Percentiles rank a stretch among this genome's conserved stretches.
These are phyloP conservation scores for Gastracanthus pulcherrimus DNA, from an alignment of 2,888 invertebrate species.

Conservation along the genomic window DNA sequence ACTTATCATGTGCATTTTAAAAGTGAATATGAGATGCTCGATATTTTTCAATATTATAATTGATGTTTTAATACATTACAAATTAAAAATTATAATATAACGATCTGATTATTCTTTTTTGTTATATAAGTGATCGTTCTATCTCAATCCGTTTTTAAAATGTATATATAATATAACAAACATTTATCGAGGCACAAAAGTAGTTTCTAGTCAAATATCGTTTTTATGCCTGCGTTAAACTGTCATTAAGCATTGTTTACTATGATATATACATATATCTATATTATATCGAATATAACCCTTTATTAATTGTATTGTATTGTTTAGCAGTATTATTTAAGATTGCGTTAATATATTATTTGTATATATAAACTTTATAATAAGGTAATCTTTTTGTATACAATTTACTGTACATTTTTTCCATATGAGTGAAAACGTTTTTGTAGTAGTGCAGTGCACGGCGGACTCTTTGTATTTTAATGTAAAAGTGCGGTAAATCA, in stretches of 20 bases:
- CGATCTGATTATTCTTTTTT: neutral
- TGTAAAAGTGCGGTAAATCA: slow-evolving; percentile 34
- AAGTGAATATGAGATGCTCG: neutral
- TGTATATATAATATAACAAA: neutral
- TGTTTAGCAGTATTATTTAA: slow-evolving; percentile 65
- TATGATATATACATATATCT: neutral
- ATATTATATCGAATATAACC: slow-evolving; percentile 8
- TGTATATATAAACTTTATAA: slow-evolving; percentile 62
- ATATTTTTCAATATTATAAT: neutral
- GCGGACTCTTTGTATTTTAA: slow-evolving; percentile 23
- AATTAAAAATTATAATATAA: neutral
- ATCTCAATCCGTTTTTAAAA: neutral
- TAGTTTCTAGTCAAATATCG: slow-evolving; percentile 69
- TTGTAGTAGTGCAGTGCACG: neutral
- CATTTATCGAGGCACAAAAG: slow-evolving; percentile 56
- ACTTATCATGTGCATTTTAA: neutral
- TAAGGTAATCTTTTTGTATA: slow-evolving; percentile 63
- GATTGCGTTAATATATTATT: slow-evolving; percentile 61
- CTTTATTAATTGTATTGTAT: slow-evolving; percentile 51
- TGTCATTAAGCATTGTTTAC: slow-evolving; percentile 9
- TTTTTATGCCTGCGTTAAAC: slow-evolving; percentile 57
- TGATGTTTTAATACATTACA: neutral
- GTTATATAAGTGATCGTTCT: neutral
- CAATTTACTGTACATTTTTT: slow-evolving; percentile 66
- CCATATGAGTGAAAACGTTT: slow-evolving; percentile 38